phyloP scores from a whole-genome alignment of 2,888 invertebrate species.

The Leptogaster cylindrica region DNA sequence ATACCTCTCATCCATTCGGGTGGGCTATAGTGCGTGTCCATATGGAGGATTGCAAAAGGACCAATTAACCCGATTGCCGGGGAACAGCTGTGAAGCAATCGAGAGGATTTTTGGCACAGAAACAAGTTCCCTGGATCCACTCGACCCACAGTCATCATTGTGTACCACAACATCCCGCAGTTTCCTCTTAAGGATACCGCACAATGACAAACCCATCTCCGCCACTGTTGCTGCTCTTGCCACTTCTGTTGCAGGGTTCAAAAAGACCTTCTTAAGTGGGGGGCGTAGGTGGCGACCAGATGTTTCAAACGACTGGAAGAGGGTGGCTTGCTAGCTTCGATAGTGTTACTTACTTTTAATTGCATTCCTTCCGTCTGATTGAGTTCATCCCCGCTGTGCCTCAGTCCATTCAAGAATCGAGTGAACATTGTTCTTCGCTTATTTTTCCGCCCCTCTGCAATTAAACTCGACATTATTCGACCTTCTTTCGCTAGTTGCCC shows the following conservation, averaged over 20 bases:
- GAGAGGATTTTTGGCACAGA: neutral
- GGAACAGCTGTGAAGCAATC: slow-evolving; percentile 12
- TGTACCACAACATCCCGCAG: slow-evolving; percentile 3
- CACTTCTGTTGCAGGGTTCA: neutral
- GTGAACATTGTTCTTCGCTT: slow-evolving; percentile 61
- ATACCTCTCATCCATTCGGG: neutral
- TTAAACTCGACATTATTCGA: slow-evolving; percentile 44
- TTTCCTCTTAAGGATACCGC: slow-evolving; percentile 10
- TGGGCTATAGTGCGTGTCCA: neutral
- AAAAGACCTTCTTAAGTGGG: neutral
- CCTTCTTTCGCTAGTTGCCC: neutral
- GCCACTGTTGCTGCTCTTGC: neutral
- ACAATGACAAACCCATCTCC: slow-evolving; percentile 19
- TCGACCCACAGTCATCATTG: slow-evolving; percentile 18
- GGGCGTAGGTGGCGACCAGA: neutral
- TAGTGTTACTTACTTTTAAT: slow-evolving; percentile 58
- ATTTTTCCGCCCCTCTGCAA: slow-evolving; percentile 58
- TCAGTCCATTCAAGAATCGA: slow-evolving; percentile 59
- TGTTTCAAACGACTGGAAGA: no score
- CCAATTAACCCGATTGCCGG: slow-evolving; percentile 31
- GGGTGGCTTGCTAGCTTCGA: neutral
- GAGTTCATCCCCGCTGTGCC: slow-evolving; percentile 59
- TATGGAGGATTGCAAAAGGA: slow-evolving; percentile 1
- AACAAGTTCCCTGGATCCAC: slow-evolving; percentile 10
- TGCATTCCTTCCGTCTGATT: slow-evolving; percentile 61